These are phyloP conservation scores for Anhinga rufa DNA, from an alignment of 2,113 vertebrate species.

Conservation along the genomic window DNA sequence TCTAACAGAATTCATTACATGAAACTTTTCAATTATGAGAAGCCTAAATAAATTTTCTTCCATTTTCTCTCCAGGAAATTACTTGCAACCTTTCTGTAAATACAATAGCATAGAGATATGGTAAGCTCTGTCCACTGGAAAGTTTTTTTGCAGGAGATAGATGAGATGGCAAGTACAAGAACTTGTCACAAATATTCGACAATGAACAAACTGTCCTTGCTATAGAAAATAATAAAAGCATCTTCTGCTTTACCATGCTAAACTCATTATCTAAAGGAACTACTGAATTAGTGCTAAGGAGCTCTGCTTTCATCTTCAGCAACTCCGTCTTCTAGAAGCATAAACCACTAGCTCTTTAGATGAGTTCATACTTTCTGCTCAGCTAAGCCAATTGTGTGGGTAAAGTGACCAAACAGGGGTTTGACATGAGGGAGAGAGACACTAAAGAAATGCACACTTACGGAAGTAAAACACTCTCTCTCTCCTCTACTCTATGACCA, in stretches of 20 bases:
- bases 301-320: background rate
- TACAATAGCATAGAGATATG: background rate
- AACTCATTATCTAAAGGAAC: background rate
- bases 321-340: background rate
- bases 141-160: background rate
- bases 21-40: background rate
- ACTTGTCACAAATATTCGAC: background rate
- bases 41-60: background rate
- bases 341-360: background rate
- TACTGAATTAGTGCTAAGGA: background rate
- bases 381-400: background rate
- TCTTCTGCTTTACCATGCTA: background rate
- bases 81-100: background rate
- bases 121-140: background rate
- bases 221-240: background rate
- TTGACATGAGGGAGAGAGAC: background rate
- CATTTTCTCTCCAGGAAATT: background rate
- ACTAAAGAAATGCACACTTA: background rate
- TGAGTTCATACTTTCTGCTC: background rate
- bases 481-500: background rate
- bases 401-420: background rate
- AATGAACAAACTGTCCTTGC: background rate
- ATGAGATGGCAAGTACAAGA: background rate
- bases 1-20: background rate
- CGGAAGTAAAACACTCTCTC: background rate